phyloP scores from a whole-genome alignment of 2,888 invertebrate genomes.

The Leuctra nigra region DNA sequence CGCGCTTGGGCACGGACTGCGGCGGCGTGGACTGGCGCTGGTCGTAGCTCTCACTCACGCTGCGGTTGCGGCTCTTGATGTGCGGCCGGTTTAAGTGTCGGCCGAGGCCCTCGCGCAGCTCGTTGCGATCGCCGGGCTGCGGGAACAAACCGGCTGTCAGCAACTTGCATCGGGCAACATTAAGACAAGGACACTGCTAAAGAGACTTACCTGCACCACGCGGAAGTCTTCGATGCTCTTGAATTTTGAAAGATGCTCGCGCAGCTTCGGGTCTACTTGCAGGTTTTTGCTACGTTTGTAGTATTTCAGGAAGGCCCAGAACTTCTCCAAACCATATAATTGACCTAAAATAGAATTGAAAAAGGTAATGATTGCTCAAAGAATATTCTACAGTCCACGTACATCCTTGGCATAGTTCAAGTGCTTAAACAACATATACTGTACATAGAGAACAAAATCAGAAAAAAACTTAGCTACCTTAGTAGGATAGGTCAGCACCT shows the following conservation, averaged over 20 bases:
- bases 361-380: no score
- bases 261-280: slow-evolving; percentile 65
- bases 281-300: slow-evolving; percentile 74
- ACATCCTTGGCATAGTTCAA: no score
- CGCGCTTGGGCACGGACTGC: slow-evolving; percentile 31
- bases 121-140: slow-evolving; percentile 29
- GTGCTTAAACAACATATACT: no score
- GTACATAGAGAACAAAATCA: no score
- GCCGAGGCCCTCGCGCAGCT: slow-evolving; percentile 41
- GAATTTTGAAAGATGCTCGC: slow-evolving; percentile 68
- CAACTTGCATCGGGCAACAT: not conserved
- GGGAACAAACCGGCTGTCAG: not conserved
- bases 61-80: slow-evolving; percentile 54
- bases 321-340: slow-evolving; percentile 96
- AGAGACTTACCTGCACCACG: slow-evolving; percentile 57
- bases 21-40: slow-evolving; percentile 16
- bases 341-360: slow-evolving; percentile 65
- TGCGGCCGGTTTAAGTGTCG: slow-evolving; percentile 38
- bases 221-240: slow-evolving; percentile 87
- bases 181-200: not conserved
- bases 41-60: slow-evolving; percentile 54
- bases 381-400: no score
- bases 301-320: slow-evolving; percentile 98
- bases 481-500: no score
- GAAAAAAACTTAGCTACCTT: no score